Evolutionary conservation across 2,113 vertebrate genomes (phyloP), one percentile per base, ranked within the genome.

Genomic region (Hemicordylus capensis): DNA sequence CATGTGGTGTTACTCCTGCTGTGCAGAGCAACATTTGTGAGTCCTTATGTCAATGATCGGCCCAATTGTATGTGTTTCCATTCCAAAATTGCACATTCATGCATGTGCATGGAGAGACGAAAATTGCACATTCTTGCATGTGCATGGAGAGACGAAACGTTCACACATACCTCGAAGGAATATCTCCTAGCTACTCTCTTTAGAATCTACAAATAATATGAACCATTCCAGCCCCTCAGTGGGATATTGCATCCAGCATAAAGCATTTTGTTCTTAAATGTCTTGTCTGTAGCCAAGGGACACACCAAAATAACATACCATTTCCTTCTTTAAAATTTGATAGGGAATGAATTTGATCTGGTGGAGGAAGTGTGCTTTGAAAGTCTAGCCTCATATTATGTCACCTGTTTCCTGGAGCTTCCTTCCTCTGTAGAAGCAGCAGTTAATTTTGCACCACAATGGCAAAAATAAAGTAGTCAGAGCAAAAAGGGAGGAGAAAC

Each of bases 321-420:
- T 92, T 93, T 93, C 91, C 92, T 59, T 85, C 90, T 88, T 89
- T 86, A 91, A 88, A 91, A 93, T 84, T 88, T 75, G 88, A 44
- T 87, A 82, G 78, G 81, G 87, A 93, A 92, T 92, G 91, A 90
- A 93, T 84, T 88, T 91, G 78, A 93, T 84, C 85, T 91, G 61
- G 48, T 87, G 66, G 81, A 81, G 90, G 80, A 94, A 94, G 74
- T 80, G 34, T 84, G 78, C 86, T 94, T 93, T 89, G 81, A 93
- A 93, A 89, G 76, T 86, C 85, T 89, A 92, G 75, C 69, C 88
- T 89, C 64, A 90, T 91, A 92, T 83, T 76, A 73, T 76, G 90
- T 92, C 61, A 93, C 89, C 89, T 89, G 86, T 92, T 94, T 95
- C 89, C 92, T 85, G 70, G 4, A 89, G 84, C 84, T 93, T 93